These are phyloP conservation scores for Glyptemys insculpta DNA, from an alignment of 2,797 vertebrate species.

Conservation along the genomic window DNA sequence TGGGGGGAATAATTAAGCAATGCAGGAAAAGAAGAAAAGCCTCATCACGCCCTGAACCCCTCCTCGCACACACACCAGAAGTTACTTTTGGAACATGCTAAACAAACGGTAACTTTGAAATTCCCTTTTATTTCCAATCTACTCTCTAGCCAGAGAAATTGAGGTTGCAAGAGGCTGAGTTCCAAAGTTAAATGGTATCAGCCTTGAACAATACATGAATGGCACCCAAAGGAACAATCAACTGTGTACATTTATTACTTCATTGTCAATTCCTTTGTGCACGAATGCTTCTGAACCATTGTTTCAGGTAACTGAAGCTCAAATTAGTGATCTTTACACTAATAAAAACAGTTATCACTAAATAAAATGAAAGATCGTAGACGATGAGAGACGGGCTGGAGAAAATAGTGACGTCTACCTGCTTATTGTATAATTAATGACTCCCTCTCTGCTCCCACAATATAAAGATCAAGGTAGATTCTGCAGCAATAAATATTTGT, in stretches of 20 bases:
- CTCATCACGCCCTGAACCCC: background rate
- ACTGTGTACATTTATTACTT: conserved; percentile 16
- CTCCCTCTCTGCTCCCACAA: background rate
- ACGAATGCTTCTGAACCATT: conserved; percentile 5
- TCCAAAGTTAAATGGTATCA: background rate
- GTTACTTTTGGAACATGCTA: rapidly evolving
- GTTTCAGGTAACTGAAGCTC: conserved; percentile 57
- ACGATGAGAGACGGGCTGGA: background rate
- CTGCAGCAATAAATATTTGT: background rate
- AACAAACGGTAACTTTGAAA: rapidly evolving
- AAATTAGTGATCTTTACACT: conserved; percentile 29
- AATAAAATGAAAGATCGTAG: conserved; percentile 6
- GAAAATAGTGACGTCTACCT: background rate
- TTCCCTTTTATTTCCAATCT: background rate
- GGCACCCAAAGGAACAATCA: conserved; percentile 31
- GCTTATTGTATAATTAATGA: background rate
- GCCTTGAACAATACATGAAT: background rate
- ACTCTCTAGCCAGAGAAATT: background rate
- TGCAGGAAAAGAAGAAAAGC: background rate
- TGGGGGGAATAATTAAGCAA: background rate
- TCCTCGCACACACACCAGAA: background rate
- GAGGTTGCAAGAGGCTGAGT: background rate
- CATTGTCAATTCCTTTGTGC: conserved; percentile 50
- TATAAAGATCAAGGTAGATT: rapidly evolving
- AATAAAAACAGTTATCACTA: background rate